These are phyloP conservation scores for Drosophila asahinai DNA, from an alignment of 1,140 invertebrate species.

Conservation along the genomic window DNA sequence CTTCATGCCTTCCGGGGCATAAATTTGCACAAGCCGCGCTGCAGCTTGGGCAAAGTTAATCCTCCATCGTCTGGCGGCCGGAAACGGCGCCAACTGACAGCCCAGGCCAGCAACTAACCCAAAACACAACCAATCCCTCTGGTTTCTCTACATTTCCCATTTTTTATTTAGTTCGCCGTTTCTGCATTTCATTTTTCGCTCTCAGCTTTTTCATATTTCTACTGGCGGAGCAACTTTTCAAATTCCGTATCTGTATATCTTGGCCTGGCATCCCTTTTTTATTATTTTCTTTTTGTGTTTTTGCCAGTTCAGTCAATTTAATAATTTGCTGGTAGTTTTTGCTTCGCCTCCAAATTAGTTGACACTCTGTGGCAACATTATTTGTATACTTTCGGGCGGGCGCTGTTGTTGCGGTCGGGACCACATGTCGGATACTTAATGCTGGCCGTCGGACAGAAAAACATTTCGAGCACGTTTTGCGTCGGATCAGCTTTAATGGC, in stretches of 20 bases:
- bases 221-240: slow-evolving; percentile 40
- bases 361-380: slow-evolving; percentile 42
- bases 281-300: slow-evolving; percentile 1
- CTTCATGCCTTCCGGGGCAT: slow-evolving; percentile 73
- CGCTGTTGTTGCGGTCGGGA: slow-evolving; percentile 30
- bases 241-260: slow-evolving; percentile 14
- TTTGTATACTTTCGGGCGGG: slow-evolving; percentile 36
- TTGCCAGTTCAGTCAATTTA: slow-evolving; percentile 65
- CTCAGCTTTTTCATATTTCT: slow-evolving; percentile 58
- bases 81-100: slow-evolving; percentile 70
- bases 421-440: slow-evolving; percentile 64
- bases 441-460: slow-evolving; percentile 2
- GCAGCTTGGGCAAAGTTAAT: slow-evolving; percentile 67
- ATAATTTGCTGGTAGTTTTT: slow-evolving; percentile 59
- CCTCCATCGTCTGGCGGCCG: slow-evolving; percentile 63
- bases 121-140: slow-evolving; percentile 49
- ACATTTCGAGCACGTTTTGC: slow-evolving; percentile 37
- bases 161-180: slow-evolving; percentile 23
- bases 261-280: slow-evolving; percentile 15
- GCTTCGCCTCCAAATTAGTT: slow-evolving; percentile 45
- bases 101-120: slow-evolving; percentile 58
- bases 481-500: slow-evolving; percentile 50
- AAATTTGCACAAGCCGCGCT: slow-evolving; percentile 68
- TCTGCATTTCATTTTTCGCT: slow-evolving; percentile 55
- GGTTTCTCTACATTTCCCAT: slow-evolving; percentile 11